phyloP scores from a whole-genome alignment of 2,888 invertebrate genomes.

The Drosophila mulleri region DNA sequence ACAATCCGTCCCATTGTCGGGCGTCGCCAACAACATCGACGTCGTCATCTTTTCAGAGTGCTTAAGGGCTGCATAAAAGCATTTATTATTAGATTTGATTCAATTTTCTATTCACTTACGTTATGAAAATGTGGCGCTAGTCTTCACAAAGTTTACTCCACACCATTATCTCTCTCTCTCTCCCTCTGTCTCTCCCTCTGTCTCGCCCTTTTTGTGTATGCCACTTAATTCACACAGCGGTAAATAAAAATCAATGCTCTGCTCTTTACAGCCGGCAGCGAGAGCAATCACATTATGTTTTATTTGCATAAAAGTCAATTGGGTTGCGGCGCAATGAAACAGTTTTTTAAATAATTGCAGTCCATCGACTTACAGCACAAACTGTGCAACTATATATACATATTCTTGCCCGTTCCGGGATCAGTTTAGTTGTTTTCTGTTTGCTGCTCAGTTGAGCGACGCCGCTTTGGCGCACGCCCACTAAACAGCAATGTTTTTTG shows the following conservation, averaged over 20 bases:
- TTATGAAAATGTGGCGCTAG: slow-evolving; percentile 76
- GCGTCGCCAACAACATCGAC: slow-evolving; percentile 50
- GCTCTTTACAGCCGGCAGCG: slow-evolving; percentile 51
- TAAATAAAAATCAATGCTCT: slow-evolving; percentile 76
- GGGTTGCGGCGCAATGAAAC: slow-evolving; percentile 66
- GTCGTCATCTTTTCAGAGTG: slow-evolving; percentile 74
- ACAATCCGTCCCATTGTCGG: slow-evolving; percentile 28
- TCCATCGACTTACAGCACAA: slow-evolving; percentile 24
- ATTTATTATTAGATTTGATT: slow-evolving; percentile 81
- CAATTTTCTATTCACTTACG: slow-evolving; percentile 80
- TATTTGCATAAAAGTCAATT: slow-evolving; percentile 79
- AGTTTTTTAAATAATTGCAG: slow-evolving; percentile 66
- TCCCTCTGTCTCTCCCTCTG: slow-evolving; percentile 4
- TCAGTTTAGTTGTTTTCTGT: slow-evolving; percentile 20
- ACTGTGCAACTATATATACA: slow-evolving; percentile 12
- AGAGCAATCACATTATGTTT: slow-evolving; percentile 72
- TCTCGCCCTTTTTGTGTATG: slow-evolving; percentile 12
- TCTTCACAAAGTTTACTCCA: slow-evolving; percentile 15
- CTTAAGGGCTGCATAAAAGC: slow-evolving; percentile 81
- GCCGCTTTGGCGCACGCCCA: slow-evolving; percentile 71
- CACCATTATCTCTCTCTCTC: slow-evolving; percentile 6
- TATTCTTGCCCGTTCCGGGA: slow-evolving; percentile 15
- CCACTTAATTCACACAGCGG: slow-evolving; percentile 70
- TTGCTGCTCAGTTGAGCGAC: slow-evolving; percentile 38
- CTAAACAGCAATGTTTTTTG: slow-evolving; percentile 62